Percentiles rank a stretch among this genome's conserved stretches.
Conservation (phyloP, 2,888 invertebrate genomes). For the Aelia acuminata region DNA sequence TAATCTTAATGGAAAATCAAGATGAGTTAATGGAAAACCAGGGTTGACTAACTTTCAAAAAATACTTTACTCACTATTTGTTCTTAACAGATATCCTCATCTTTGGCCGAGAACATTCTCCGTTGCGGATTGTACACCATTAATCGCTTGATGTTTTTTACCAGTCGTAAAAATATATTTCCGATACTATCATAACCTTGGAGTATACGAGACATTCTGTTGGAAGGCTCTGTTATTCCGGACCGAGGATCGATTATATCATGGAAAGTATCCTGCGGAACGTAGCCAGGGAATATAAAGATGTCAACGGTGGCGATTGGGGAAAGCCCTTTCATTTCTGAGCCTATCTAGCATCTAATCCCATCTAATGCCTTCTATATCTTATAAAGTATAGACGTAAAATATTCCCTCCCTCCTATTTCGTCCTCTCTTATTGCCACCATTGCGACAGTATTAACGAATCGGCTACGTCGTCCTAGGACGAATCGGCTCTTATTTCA, state of each 20-base stretch:
- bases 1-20: no score
- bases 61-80: neutral
- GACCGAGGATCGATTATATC: neutral
- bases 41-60: neutral
- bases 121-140: neutral
- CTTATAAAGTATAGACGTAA: conserved; percentile 2
- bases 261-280: neutral
- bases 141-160: neutral
- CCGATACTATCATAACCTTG: neutral
- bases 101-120: no score
- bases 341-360: conserved; percentile 4
- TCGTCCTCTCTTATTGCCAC: neutral
- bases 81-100: no score
- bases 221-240: neutral
- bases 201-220: neutral
- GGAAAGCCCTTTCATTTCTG: conserved; percentile 9
- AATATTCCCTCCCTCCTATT: neutral
- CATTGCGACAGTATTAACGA: neutral
- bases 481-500: no score
- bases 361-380: conserved; percentile 1
- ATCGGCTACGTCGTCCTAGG: neutral
- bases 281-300: neutral
- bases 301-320: neutral
- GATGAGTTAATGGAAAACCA: no score
- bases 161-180: neutral